Conservation (phyloP, 2,797 vertebrate genomes). For the Fistularia tabacaria region DNA sequence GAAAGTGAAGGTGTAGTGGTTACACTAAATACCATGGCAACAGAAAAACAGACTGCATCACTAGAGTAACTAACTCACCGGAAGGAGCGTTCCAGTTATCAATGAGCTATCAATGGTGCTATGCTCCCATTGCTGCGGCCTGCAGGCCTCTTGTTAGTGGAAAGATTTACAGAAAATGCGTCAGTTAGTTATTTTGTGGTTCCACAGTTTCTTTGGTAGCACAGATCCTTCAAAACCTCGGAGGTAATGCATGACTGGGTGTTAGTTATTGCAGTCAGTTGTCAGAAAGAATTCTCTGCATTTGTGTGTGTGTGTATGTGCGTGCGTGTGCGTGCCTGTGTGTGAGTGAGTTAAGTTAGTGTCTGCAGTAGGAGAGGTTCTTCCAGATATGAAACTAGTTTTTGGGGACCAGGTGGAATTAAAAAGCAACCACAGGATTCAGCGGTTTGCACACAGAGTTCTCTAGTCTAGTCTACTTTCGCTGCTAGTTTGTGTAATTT, state of each 20-base stretch:
- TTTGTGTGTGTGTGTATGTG: constrained; percentile 7
- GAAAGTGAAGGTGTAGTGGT: constrained; percentile 10
- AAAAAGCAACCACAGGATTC: constrained; percentile 85
- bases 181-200: constrained; percentile 74
- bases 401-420: constrained; percentile 83
- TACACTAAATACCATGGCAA: constrained; percentile 13
- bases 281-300: constrained; percentile 38
- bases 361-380: constrained; percentile 65
- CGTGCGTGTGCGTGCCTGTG: constrained; percentile 6
- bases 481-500: constrained; percentile 99
- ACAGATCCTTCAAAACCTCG: constrained; percentile 87
- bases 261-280: constrained; percentile 65
- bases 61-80: constrained; percentile 12
- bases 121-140: constrained; percentile 67
- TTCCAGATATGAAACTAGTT: constrained; percentile 76
- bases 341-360: constrained; percentile 2
- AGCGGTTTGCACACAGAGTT: constrained; percentile 96
- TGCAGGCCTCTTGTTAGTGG: constrained; percentile 86
- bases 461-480: constrained; percentile 94
- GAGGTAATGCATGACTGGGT: constrained; percentile 76
- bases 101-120: constrained; percentile 60
- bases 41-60: constrained; percentile 2
- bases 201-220: constrained; percentile 87
- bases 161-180: constrained; percentile 73
- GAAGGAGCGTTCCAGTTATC: constrained; percentile 19